Conservation (phyloP, 2,113 vertebrate species). For the Eonycteris spelaea region DNA sequence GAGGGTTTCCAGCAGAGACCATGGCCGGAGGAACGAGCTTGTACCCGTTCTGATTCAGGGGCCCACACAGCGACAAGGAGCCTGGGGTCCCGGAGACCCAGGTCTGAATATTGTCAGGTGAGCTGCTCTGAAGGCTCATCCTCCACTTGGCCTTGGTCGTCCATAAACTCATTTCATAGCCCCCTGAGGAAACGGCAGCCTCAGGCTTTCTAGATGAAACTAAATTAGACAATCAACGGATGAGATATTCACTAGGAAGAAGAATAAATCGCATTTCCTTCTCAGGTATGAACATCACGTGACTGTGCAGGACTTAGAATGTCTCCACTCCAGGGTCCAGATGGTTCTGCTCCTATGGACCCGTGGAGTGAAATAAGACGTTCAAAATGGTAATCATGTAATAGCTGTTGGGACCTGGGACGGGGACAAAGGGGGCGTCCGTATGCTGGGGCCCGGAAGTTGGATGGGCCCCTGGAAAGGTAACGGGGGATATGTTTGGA, state of each 20-base stretch:
- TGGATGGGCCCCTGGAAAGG: not conserved
- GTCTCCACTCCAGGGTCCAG: not conserved
- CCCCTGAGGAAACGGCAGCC: constrained; percentile 13
- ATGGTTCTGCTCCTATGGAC: not conserved
- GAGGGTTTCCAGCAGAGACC: constrained; percentile 30
- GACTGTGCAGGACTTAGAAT: not conserved
- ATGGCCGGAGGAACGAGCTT: not conserved
- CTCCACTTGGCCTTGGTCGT: constrained; percentile 24
- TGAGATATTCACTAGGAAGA: constrained; percentile 15
- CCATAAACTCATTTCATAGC: not conserved
- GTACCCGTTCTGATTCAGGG: constrained; percentile 27
- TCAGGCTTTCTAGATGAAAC: constrained; percentile 46
- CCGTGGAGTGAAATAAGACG: not conserved
- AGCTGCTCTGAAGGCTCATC: not conserved
- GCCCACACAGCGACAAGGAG: not conserved
- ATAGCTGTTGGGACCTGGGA: not conserved
- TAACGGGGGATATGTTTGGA: accelerated
- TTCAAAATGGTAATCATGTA: constrained; percentile 54
- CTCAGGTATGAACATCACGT: not conserved
- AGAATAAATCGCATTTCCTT: not conserved
- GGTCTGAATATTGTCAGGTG: accelerated
- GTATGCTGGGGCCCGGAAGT: not conserved
- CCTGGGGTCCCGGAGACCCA: not conserved
- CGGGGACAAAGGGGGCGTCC: accelerated
- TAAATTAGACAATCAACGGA: constrained; percentile 61